Percentiles rank a stretch among this genome's conserved stretches.
Evolutionary conservation across 2,797 vertebrate genomes (phyloP).

Genomic region (Hephaestus fuliginosus): DNA sequence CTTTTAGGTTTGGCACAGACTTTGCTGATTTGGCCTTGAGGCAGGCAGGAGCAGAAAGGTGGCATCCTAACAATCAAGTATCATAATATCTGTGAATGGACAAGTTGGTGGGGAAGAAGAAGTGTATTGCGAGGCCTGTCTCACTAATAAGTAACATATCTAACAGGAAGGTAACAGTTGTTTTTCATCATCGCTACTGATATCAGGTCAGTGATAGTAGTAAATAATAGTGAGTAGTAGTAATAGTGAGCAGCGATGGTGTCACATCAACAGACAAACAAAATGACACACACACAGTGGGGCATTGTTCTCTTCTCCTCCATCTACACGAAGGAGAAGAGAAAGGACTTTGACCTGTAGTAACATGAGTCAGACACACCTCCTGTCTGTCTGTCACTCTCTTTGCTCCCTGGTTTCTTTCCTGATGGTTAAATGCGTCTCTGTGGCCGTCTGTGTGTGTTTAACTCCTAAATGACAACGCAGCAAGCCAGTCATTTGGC

Average conservation of each 20-base stretch:
- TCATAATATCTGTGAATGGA: neutral
- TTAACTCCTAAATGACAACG: neutral
- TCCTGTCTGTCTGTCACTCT: neutral
- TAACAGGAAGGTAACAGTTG: neutral
- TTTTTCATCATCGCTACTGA: neutral
- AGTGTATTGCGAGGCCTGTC: neutral
- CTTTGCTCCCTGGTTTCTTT: constrained; percentile 16
- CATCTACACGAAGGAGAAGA: neutral
- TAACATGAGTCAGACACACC: neutral
- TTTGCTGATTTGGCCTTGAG: too few species aligned
- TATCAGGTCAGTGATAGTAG: neutral
- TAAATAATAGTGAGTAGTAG: too few species aligned
- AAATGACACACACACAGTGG: neutral
- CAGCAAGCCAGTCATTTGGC: neutral
- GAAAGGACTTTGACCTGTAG: constrained; percentile 3
- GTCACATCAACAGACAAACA: constrained; percentile 8
- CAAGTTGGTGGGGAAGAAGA: neutral
- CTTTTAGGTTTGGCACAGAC: too few species aligned
- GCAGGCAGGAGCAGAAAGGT: neutral
- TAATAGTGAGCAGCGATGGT: neutral
- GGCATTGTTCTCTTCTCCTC: neutral
- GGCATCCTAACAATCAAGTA: neutral
- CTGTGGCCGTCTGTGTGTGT: neutral
- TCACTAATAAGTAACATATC: neutral
- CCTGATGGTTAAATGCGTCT: neutral